Percentiles rank a stretch among this genome's conserved stretches.
Evolutionary conservation across 2,113 vertebrate species (phyloP).

Genomic region (Petaurus breviceps): DNA sequence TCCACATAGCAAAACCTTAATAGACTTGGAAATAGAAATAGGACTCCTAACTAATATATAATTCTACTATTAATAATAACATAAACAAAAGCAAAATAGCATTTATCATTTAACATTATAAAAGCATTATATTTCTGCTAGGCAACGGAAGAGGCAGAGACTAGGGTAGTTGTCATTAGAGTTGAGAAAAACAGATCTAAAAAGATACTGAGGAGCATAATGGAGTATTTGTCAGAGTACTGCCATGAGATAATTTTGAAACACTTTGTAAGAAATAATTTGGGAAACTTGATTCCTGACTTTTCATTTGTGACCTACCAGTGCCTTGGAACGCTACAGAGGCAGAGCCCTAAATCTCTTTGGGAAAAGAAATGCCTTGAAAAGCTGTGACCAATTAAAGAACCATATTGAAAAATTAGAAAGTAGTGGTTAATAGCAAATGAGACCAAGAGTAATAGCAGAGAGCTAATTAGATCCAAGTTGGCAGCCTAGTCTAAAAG

Average conservation of each 20-base stretch:
- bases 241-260: neutral
- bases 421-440: slow-evolving; percentile 54
- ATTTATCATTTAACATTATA: neutral
- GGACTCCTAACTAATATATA: neutral
- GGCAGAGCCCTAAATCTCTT: neutral
- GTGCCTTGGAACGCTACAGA: neutral
- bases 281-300: neutral
- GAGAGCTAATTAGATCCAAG: neutral
- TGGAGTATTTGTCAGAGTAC: neutral
- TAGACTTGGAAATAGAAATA: neutral
- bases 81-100: neutral
- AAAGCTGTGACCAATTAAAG: slow-evolving; percentile 42
- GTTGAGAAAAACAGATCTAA: neutral
- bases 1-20: neutral
- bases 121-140: slow-evolving; percentile 38
- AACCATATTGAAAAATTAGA: slow-evolving; percentile 53
- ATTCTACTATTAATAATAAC: neutral
- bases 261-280: neutral
- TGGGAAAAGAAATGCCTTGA: slow-evolving; percentile 40
- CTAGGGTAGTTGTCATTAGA: neutral
- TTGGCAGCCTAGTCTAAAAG: neutral
- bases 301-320: neutral
- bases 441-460: neutral
- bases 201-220: neutral
- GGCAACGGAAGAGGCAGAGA: neutral